Evolutionary conservation across 2,797 vertebrate species (phyloP).

Genomic region (Ptychadena robeensis): DNA sequence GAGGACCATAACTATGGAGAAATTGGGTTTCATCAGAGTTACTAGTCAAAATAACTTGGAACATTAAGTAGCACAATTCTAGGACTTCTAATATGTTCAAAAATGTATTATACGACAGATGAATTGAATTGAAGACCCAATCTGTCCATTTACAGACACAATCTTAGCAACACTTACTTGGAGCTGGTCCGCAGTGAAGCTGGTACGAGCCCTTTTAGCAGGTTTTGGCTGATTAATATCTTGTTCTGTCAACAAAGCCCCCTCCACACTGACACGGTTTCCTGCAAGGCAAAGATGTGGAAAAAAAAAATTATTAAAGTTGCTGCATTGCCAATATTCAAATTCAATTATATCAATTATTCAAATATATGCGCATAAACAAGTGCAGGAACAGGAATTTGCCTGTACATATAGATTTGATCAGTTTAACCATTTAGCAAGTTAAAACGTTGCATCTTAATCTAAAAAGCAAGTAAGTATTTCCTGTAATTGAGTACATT

Average conservation of each 20-base stretch:
- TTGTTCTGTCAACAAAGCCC: slow-evolving; percentile 88
- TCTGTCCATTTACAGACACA: no score
- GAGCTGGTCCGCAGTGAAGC: slow-evolving; percentile 96
- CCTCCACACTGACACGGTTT: slow-evolving; percentile 87
- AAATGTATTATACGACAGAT: no score
- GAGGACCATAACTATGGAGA: not conserved
- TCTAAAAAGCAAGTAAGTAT: no score
- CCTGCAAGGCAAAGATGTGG: slow-evolving; percentile 75
- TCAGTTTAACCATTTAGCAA: no score
- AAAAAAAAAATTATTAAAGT: slow-evolving; percentile 11
- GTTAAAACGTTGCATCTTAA: no score
- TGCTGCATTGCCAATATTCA: not conserved
- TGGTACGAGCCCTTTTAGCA: slow-evolving; percentile 96
- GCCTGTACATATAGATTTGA: no score
- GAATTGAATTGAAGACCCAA: no score
- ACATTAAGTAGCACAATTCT: not conserved
- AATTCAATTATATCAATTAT: no score
- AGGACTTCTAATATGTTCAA: no score
- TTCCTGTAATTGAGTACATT: no score
- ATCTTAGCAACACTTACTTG: slow-evolving; percentile 87
- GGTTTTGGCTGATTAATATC: slow-evolving; percentile 92
- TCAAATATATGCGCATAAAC: no score
- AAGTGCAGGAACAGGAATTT: no score
- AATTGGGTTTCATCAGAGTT: not conserved
- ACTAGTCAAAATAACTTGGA: not conserved